Conservation (phyloP, 2,113 vertebrate species). For the Prochilodus magdalenae region DNA sequence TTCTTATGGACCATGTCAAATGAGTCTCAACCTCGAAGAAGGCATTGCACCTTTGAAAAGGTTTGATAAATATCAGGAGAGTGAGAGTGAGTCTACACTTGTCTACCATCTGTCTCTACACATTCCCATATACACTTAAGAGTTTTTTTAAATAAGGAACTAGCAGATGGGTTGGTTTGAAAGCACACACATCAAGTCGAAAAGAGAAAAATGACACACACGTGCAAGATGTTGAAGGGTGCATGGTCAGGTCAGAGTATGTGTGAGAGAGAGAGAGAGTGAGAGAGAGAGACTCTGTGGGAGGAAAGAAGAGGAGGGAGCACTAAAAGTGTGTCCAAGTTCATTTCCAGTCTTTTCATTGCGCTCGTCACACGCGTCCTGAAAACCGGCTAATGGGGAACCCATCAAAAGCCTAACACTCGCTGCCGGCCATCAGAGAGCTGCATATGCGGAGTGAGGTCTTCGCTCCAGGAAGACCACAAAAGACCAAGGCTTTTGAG, state of each 20-base stretch:
- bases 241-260: slow-evolving; percentile 56
- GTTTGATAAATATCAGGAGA: slow-evolving; percentile 36
- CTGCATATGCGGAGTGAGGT: slow-evolving; percentile 81
- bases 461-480: slow-evolving; percentile 85
- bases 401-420: slow-evolving; percentile 88
- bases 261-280: not conserved
- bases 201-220: slow-evolving; percentile 45
- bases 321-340: slow-evolving; percentile 76
- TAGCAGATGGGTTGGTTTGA: slow-evolving; percentile 32
- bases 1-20: not conserved
- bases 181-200: slow-evolving; percentile 28
- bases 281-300: slow-evolving; percentile 38
- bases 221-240: slow-evolving; percentile 41
- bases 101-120: slow-evolving; percentile 25
- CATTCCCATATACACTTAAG: slow-evolving; percentile 27
- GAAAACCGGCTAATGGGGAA: slow-evolving; percentile 81
- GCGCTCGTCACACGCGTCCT: slow-evolving; percentile 68
- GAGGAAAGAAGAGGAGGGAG: slow-evolving; percentile 53
- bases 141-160: slow-evolving; percentile 33
- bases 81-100: not conserved
- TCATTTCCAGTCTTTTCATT: slow-evolving; percentile 93
- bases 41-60: slow-evolving; percentile 36
- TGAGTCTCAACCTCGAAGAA: slow-evolving; percentile 43
- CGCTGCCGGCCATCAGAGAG: slow-evolving; percentile 65
- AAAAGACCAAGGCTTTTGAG: slow-evolving; percentile 86